Evolutionary conservation across 1,140 invertebrate species (phyloP).

Genomic region (Neodiprion lecontei): DNA sequence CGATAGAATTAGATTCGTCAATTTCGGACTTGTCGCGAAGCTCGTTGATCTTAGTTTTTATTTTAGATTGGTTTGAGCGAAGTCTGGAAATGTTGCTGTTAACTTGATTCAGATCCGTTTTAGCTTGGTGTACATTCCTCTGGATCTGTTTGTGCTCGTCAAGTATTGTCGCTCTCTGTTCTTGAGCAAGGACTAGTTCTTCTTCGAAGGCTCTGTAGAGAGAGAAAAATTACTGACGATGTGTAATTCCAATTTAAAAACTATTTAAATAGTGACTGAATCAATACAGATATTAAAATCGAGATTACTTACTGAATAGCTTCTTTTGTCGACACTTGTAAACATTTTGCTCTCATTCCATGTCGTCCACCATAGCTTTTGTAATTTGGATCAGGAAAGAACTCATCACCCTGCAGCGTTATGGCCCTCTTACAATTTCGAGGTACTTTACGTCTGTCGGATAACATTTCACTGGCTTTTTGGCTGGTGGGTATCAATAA

Average conservation of each 20-base stretch:
- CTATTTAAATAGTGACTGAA: neutral
- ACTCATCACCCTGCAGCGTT: constrained; percentile 67
- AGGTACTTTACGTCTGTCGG: constrained; percentile 68
- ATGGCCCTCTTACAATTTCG: constrained; percentile 69
- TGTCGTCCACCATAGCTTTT: constrained; percentile 65
- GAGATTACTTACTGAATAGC: constrained; percentile 58
- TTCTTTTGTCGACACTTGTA: constrained; percentile 71
- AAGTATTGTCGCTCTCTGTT: constrained; percentile 17
- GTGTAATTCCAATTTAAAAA: constrained; percentile 10
- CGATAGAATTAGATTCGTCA: constrained; percentile 32
- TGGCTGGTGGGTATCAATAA: constrained; percentile 71
- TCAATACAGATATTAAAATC: neutral
- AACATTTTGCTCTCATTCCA: constrained; percentile 58
- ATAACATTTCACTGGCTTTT: constrained; percentile 70
- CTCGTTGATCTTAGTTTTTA: constrained; percentile 48
- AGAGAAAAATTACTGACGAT: constrained; percentile 26
- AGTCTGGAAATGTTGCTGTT: constrained; percentile 33
- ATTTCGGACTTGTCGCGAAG: constrained; percentile 52
- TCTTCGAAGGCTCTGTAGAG: constrained; percentile 37
- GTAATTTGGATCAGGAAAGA: constrained; percentile 74
- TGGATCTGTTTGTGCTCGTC: constrained; percentile 25
- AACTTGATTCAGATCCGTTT: constrained; percentile 34
- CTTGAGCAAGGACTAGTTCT: constrained; percentile 39
- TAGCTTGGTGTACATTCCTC: constrained; percentile 37
- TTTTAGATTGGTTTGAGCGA: constrained; percentile 27